Evolutionary conservation across 2,113 vertebrate species (phyloP).

Genomic region (Calidris pygmaea): DNA sequence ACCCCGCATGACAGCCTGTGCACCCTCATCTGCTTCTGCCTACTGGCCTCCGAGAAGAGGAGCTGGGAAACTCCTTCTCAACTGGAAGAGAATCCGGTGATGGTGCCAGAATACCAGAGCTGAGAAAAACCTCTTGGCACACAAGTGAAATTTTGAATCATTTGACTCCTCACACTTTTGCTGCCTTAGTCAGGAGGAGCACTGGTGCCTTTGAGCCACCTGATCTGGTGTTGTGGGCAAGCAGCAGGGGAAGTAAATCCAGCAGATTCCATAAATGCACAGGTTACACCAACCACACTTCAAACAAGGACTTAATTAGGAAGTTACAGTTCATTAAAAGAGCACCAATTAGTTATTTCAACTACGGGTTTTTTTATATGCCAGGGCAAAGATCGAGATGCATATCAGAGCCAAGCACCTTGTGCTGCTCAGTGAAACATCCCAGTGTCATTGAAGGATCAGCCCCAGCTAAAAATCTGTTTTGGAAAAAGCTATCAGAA

Average conservation of each 20-base stretch:
- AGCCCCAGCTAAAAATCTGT: not conserved
- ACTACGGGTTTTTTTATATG: not conserved
- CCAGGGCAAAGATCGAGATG: not conserved
- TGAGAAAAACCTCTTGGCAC: not conserved
- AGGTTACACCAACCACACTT: not conserved
- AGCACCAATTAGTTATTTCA: slow-evolving; percentile 33
- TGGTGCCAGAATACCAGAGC: not conserved
- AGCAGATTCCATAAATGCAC: not conserved
- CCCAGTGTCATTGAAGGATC: not conserved
- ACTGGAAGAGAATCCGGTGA: not conserved
- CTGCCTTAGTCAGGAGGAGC: not conserved
- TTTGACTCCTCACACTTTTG: not conserved
- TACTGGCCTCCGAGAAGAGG: not conserved
- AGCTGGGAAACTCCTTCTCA: not conserved
- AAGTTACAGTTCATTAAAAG: slow-evolving; percentile 41
- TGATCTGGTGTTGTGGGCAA: not conserved
- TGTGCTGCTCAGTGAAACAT: not conserved
- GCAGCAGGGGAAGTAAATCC: not conserved
- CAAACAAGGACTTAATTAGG: slow-evolving; percentile 42
- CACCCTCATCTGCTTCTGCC: not conserved
- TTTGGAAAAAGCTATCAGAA: not conserved
- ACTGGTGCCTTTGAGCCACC: not conserved
- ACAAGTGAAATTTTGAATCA: not conserved
- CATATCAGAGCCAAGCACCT: not conserved
- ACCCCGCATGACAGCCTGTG: not conserved